These are phyloP conservation scores for Arion vulgaris DNA, from an alignment of 1,140 invertebrate genomes.

Conservation along the genomic window DNA sequence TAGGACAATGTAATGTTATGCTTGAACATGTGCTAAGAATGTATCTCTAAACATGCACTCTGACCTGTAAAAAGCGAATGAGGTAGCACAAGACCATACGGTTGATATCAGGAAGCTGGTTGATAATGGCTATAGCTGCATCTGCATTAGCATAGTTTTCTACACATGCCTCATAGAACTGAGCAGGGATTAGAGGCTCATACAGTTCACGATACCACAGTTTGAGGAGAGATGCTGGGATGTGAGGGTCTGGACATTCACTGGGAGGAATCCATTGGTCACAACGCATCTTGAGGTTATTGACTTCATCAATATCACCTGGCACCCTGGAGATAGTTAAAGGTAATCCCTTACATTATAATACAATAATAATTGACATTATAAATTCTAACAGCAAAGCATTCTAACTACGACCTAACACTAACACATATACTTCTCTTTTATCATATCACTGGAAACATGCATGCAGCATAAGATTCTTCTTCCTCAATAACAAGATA, in stretches of 20 bases:
- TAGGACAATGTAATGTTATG: too few species aligned
- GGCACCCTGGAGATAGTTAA: slow-evolving; percentile 82
- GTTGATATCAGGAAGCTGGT: slow-evolving; percentile 81
- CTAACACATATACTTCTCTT: too few species aligned
- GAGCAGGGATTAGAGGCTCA: slow-evolving; percentile 94
- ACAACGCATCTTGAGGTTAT: slow-evolving; percentile 86
- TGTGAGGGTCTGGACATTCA: slow-evolving; percentile 85
- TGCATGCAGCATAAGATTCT: too few species aligned
- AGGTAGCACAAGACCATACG: slow-evolving; percentile 91
- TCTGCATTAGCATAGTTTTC: slow-evolving; percentile 82
- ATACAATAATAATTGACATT: too few species aligned
- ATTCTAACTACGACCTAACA: too few species aligned
- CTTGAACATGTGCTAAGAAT: too few species aligned
- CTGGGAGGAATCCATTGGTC: slow-evolving; percentile 87
- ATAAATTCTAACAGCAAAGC: too few species aligned
- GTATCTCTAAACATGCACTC: too few species aligned
- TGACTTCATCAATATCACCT: slow-evolving; percentile 96
- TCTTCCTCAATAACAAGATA: too few species aligned
- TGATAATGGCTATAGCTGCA: slow-evolving; percentile 81
- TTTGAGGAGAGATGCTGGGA: slow-evolving; percentile 94
- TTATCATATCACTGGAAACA: too few species aligned
- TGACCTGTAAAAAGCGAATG: slow-evolving; percentile 89
- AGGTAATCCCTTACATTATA: too few species aligned
- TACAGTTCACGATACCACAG: slow-evolving; percentile 96
- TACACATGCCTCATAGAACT: slow-evolving; percentile 85